phyloP scores from a whole-genome alignment of 1,140 invertebrate species.

The Zophobas morio region DNA sequence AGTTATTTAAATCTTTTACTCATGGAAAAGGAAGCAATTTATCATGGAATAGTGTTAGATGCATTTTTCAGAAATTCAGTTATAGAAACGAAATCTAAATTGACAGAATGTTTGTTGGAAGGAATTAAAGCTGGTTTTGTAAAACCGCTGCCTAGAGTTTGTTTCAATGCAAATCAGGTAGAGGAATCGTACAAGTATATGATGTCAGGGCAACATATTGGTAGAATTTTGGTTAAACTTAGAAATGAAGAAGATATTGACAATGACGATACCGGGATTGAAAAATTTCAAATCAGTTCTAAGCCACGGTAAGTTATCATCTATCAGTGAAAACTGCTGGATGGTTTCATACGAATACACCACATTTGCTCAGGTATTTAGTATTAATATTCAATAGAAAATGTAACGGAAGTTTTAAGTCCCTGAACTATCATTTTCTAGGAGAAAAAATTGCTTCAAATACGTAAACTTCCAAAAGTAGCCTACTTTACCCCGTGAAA shows the following conservation, averaged over 20 bases:
- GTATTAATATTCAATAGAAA: too few relatives aligned
- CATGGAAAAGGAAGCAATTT: slow-evolving; percentile 87
- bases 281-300: too few relatives aligned
- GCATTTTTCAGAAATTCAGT: slow-evolving; percentile 74
- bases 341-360: too few relatives aligned
- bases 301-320: too few relatives aligned
- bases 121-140: slow-evolving; percentile 70
- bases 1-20: slow-evolving; percentile 79
- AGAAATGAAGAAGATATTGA: slow-evolving; percentile 69
- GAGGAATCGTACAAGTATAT: slow-evolving; percentile 78
- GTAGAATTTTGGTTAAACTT: slow-evolving; percentile 85
- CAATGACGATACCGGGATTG: too few relatives aligned
- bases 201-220: slow-evolving; percentile 90
- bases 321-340: too few relatives aligned
- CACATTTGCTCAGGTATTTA: too few relatives aligned
- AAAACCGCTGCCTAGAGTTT: slow-evolving; percentile 42
- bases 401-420: too few relatives aligned
- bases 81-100: slow-evolving; percentile 61
- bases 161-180: slow-evolving; percentile 75
- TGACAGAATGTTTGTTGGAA: slow-evolving; percentile 65
- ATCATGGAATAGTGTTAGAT: slow-evolving; percentile 91
- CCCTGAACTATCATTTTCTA: too few relatives aligned
- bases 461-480: too few relatives aligned
- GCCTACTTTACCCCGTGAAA: too few relatives aligned
- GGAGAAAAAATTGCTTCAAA: too few relatives aligned